Conservation (phyloP, 2,113 vertebrate species). For the Muscicapa adusta region DNA sequence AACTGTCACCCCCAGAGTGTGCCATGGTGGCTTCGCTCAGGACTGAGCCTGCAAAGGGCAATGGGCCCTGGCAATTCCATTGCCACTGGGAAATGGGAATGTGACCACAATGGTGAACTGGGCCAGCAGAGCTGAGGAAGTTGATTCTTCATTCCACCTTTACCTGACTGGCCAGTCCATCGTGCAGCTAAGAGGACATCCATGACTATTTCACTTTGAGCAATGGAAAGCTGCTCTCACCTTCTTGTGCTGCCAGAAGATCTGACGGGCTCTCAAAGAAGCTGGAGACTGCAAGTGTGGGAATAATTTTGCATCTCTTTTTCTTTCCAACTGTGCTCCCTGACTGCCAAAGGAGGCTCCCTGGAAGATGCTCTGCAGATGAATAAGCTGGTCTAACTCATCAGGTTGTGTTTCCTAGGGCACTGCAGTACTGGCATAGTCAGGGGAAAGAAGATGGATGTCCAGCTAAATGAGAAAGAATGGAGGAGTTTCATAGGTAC, state of each 20-base stretch:
- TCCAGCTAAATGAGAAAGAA: neutral
- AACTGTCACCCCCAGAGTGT: neutral
- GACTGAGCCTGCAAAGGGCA: neutral
- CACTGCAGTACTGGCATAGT: neutral
- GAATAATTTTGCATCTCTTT: neutral
- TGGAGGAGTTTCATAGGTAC: neutral
- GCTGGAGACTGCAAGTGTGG: neutral
- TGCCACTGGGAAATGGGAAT: neutral
- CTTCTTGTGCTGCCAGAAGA: neutral
- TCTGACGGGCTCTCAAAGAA: neutral
- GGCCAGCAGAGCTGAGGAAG: neutral
- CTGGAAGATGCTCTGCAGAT: neutral
- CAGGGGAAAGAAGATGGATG: neutral
- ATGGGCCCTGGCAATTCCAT: rapidly evolving
- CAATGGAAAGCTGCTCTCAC: neutral
- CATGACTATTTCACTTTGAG: neutral
- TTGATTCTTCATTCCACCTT: neutral
- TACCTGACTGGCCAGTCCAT: neutral
- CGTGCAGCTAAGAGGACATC: neutral
- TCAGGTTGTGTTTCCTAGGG: neutral
- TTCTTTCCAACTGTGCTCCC: neutral
- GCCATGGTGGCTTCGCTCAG: neutral
- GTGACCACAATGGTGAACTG: neutral
- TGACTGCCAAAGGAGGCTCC: neutral
- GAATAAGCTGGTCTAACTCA: neutral